These are phyloP conservation scores for Charaxes varanes DNA, from an alignment of 1,140 invertebrate genomes.

Conservation along the genomic window DNA sequence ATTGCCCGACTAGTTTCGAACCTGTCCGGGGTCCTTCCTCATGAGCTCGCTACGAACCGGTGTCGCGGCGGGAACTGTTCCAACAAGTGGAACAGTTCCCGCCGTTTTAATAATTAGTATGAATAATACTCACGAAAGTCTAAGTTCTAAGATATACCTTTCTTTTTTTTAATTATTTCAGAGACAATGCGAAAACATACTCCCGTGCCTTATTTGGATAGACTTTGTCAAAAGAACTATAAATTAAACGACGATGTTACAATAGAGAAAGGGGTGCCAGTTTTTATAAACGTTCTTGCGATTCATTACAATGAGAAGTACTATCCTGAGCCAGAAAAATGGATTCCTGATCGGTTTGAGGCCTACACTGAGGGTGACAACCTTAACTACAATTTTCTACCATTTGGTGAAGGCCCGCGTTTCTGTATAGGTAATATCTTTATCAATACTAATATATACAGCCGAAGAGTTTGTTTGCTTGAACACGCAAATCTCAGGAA, in stretches of 20 bases:
- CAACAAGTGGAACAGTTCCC: no score
- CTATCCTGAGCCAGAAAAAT: slow-evolving; percentile 80
- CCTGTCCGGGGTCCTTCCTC: no score
- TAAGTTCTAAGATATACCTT: no score
- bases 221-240: slow-evolving; percentile 65
- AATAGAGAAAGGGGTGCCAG: slow-evolving; percentile 37
- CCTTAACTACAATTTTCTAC: slow-evolving; percentile 77
- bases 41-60: no score
- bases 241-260: slow-evolving; percentile 67
- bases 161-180: slow-evolving; percentile 43
- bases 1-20: no score
- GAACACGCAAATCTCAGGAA: no score
- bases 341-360: slow-evolving; percentile 79
- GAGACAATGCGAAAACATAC: slow-evolving; percentile 77
- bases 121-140: no score
- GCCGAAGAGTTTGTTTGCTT: no score
- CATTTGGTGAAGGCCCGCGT: slow-evolving; percentile 86
- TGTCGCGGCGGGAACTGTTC: no score
- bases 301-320: slow-evolving; percentile 74
- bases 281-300: slow-evolving; percentile 42
- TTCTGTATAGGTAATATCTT: slow-evolving; percentile 80
- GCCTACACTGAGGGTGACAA: slow-evolving; percentile 59
- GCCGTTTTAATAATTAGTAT: no score
- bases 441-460: no score
- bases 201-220: slow-evolving; percentile 72